phyloP scores from a whole-genome alignment of 2,888 invertebrate species.

The Drosophila pseudotalamancana region DNA sequence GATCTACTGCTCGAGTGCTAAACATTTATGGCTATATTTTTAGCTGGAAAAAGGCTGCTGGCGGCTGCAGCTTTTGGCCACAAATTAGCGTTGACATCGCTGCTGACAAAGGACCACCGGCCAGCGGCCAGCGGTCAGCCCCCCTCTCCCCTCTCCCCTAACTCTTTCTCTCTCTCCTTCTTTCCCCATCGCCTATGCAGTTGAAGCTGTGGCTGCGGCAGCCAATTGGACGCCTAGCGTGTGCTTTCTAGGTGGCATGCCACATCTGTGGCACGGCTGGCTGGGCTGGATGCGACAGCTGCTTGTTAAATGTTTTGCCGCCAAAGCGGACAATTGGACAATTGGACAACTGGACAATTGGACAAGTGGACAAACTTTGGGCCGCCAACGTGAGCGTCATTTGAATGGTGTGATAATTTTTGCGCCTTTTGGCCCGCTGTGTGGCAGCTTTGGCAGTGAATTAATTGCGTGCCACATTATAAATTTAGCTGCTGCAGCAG shows the following conservation, averaged over 20 bases:
- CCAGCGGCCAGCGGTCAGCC: conserved; percentile 25
- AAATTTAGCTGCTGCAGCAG: conserved; percentile 40
- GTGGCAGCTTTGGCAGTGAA: conserved; percentile 69
- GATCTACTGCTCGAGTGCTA: conserved; percentile 43
- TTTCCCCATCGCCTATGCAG: too few relatives aligned
- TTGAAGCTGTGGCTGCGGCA: conserved; percentile 19
- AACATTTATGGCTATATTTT: conserved; percentile 74
- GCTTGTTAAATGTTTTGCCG: conserved; percentile 76
- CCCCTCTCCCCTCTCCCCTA: too few relatives aligned
- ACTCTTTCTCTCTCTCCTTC: background rate
- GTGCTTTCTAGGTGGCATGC: conserved; percentile 75
- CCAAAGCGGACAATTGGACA: conserved; percentile 45
- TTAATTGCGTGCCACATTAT: conserved; percentile 77
- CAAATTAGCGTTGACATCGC: conserved; percentile 74
- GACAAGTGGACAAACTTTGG: conserved; percentile 24
- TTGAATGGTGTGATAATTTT: conserved; percentile 83
- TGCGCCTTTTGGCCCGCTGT: conserved; percentile 44
- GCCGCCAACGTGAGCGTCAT: conserved; percentile 73
- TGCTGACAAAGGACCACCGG: conserved; percentile 67
- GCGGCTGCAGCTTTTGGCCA: conserved; percentile 29
- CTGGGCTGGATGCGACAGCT: conserved; percentile 2
- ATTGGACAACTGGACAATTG: conserved; percentile 7
- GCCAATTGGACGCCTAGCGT: conserved; percentile 77
- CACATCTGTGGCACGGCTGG: conserved; percentile 42
- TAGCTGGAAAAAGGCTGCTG: conserved; percentile 15